Conservation (phyloP, 2,113 vertebrate genomes). For the Bubo blakistoni region DNA sequence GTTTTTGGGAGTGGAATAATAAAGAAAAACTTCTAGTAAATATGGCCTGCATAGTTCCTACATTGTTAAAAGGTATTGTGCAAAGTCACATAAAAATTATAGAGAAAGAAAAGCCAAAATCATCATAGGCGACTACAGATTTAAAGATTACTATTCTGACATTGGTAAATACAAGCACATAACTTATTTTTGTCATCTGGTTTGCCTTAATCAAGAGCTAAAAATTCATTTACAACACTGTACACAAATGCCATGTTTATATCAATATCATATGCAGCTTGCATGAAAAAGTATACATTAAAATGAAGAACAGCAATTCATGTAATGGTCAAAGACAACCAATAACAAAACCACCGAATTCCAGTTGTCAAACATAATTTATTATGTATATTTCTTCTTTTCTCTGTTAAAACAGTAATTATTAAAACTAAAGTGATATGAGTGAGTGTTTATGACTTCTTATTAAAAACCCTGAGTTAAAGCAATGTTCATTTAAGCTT, state of each 20-base stretch:
- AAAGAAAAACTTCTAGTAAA: background rate
- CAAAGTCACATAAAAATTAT: background rate
- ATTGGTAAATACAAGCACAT: conserved; percentile 32
- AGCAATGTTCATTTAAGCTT: conserved; percentile 67
- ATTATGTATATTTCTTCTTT: conserved; percentile 82
- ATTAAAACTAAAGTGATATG: conserved; percentile 83
- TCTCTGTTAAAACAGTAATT: conserved; percentile 86
- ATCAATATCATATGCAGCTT: conserved; percentile 74
- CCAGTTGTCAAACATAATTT: conserved; percentile 98
- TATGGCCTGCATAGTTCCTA: background rate
- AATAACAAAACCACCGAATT: conserved; percentile 89
- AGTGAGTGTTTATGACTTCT: conserved; percentile 81
- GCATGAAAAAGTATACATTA: conserved; percentile 78
- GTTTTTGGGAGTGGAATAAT: background rate
- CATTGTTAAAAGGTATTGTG: background rate
- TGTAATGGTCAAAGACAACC: conserved; percentile 94
- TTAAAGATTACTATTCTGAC: conserved; percentile 12
- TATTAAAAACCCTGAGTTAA: conserved; percentile 71
- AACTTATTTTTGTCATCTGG: conserved; percentile 77
- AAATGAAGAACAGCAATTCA: conserved; percentile 90
- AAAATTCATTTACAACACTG: conserved; percentile 81
- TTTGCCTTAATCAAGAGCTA: conserved; percentile 85
- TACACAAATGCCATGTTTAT: conserved; percentile 75
- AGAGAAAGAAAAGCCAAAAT: background rate
- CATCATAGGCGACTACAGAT: conserved; percentile 18